Evolutionary conservation across 2,888 invertebrate genomes (phyloP), one percentile per base, ranked within the genome.

Genomic region (Ligdia adustata): DNA sequence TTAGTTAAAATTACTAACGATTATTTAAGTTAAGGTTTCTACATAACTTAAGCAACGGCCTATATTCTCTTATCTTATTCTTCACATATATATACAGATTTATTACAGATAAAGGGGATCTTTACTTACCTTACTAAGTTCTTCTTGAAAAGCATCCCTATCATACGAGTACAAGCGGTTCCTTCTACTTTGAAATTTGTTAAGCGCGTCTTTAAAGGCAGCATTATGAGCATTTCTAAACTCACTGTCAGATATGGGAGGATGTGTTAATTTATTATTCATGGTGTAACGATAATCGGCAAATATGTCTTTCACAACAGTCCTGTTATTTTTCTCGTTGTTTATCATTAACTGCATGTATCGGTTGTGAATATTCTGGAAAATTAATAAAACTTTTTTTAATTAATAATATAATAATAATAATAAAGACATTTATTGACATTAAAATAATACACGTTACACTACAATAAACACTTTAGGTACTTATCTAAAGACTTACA

Each of bases 281-380:
- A 37, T 37, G 9, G 15, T 1, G n/a, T 27, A 27, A 11, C 18
- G 26, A 18, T 37, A 37, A 16, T 37, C 16, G 6, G 7, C 24
- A 7, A 37, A 37, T 2, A 27, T 6, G 7, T 37, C 37, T 15
- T 37, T 37, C 7, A 12, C 18, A 5, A 16, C 16, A 26, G 24
- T 16, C 5, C 31, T 29, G n/a, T 40, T 40, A 24, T 40, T 40
- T 4, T 31, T 20, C 7, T 40, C 40, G n/a, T 40, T 40, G 4
- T 14, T 7, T 28, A 40, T 9, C 22, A 9, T 20, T 3, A 40
- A 6, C 11, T 22, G 9, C 7, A 22, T 6, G 9, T 29, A 22
- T 13, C 31, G 22, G 9, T 24, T 29, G 2, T 31, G 14, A 13
- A 31, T 22, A 31, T 7, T 14, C 40, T 40, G 40, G 9, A 40